Evolutionary conservation across 2,888 invertebrate species (phyloP), one percentile per base, ranked within the genome.

Genomic region (Tachina lurida): DNA sequence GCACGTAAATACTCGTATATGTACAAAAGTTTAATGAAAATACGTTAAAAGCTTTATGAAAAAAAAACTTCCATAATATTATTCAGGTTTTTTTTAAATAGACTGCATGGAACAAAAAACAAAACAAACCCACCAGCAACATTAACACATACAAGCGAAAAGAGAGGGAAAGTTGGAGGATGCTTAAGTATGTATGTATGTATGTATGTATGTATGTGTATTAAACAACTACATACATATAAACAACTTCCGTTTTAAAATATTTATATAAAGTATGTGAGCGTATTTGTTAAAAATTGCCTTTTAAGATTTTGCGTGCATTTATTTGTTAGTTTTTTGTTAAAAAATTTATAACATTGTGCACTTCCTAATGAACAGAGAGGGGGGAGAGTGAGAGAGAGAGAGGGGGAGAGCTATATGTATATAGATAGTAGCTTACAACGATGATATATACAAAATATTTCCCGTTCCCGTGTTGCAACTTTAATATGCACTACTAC

Each of bases 381-480:
- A 39, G 47, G 10, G 22, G 3, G 22, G 9, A n/a, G n/a, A n/a
- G n/a, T n/a, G 45, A 17, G 49, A 5, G n/a, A 41, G 41, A 10
- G n/a, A 2, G 22, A n/a, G n/a, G n/a, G n/a, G n/a, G n/a, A n/a
- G n/a, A n/a, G n/a, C n/a, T 4, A 7, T 31, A 31, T 31, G 31
- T 31, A 7, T 7, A 31, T 31, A 31, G 31, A 31, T 31, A 31
- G 31, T 31, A 7, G 31, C 5, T 31, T 56, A 54, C 2, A 47
- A 22, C 47, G 31, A 15, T 10, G n/a, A 65, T 58, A 73, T 13
- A 65, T 58, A 74, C 56, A 43, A 73, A 80, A 41, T 74, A 49
- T 52, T 80, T 80, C 80, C 73, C 67, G 49, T 80, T 80, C 74
- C 58, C 43, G 65, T 67, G 65, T 67, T 80, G 80, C 19, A 80